Percentiles rank a stretch among this genome's conserved stretches.
Evolutionary conservation across 53 echinoderm and acorn worm genomes (phyloP).

Genomic region (Temnopleurus reevesii): DNA sequence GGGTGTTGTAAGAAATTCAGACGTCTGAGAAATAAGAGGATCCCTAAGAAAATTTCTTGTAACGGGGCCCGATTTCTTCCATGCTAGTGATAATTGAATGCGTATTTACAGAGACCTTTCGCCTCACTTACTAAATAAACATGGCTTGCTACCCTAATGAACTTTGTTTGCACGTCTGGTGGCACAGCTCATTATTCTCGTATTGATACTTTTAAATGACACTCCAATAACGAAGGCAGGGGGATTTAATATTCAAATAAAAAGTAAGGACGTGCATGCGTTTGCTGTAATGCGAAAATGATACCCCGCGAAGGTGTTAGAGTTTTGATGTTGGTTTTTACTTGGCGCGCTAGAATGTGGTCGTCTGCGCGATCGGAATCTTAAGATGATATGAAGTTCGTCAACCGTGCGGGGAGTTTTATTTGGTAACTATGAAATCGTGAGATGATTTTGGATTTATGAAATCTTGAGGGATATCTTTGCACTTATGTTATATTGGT

Average conservation of each 20-base stretch:
- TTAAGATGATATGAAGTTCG: too few relatives aligned
- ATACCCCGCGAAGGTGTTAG: neutral
- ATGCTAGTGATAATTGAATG: slow-evolving; percentile 41
- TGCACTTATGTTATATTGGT: too few relatives aligned
- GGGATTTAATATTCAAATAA: slow-evolving; percentile 9
- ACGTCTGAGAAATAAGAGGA: too few relatives aligned
- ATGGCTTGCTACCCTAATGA: neutral
- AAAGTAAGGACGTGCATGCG: neutral
- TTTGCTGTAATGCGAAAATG: neutral
- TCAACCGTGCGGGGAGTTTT: too few relatives aligned
- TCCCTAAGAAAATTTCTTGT: too few relatives aligned
- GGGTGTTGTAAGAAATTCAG: too few relatives aligned
- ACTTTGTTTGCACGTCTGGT: slow-evolving; percentile 6
- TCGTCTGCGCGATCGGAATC: neutral
- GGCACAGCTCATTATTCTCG: neutral
- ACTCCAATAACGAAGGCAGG: slow-evolving; percentile 7
- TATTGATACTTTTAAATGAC: slow-evolving; percentile 39
- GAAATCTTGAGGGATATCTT: too few relatives aligned
- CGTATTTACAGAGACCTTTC: slow-evolving; percentile 13
- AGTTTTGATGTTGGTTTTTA: neutral
- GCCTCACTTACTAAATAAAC: slow-evolving; percentile 6
- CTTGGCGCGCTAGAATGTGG: neutral
- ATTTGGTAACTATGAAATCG: too few relatives aligned
- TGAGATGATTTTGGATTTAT: too few relatives aligned
- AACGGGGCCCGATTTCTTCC: slow-evolving; percentile 16